These are phyloP conservation scores for Hydrophis major DNA, from an alignment of 2,797 vertebrate genomes.

Conservation along the genomic window DNA sequence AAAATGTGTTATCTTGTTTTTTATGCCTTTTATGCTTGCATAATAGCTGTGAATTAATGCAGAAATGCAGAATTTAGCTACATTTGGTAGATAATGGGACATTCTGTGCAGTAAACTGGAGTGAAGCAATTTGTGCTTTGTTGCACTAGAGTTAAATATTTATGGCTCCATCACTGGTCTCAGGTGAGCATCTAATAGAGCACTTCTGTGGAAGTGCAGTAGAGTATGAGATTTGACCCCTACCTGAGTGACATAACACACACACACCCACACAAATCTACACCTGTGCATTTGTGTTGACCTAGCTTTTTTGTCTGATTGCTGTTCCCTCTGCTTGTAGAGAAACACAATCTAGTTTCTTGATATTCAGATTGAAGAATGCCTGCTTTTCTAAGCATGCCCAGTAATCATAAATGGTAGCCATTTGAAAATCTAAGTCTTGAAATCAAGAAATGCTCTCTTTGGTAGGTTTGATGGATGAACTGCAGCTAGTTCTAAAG, in stretches of 20 bases:
- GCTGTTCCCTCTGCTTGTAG: accelerated
- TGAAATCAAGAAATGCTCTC: neutral
- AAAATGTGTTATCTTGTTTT: neutral
- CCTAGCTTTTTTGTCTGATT: conserved; percentile 4
- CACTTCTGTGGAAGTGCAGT: neutral
- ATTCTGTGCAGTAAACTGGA: conserved; percentile 56
- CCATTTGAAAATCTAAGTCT: neutral
- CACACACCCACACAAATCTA: neutral
- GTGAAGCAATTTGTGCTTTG: conserved; percentile 51
- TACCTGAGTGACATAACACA: neutral
- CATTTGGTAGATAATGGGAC: conserved; percentile 12
- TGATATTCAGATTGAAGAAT: neutral
- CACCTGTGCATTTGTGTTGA: neutral
- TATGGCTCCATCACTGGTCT: conserved; percentile 26
- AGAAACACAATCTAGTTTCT: neutral
- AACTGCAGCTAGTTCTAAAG: neutral
- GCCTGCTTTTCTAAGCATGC: neutral
- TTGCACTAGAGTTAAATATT: conserved; percentile 57
- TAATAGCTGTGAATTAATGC: conserved; percentile 40
- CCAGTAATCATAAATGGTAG: neutral
- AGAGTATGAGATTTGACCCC: conserved; percentile 1
- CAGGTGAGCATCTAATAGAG: conserved; percentile 52
- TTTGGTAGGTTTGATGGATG: neutral
- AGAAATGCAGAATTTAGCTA: neutral
- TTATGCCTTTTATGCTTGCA: neutral